A percentile compares a stretch with the other conserved stretches of the same genome.
These are phyloP conservation scores for Saccostrea glomerata DNA, from an alignment of 1,140 invertebrate species.

Conservation along the genomic window DNA sequence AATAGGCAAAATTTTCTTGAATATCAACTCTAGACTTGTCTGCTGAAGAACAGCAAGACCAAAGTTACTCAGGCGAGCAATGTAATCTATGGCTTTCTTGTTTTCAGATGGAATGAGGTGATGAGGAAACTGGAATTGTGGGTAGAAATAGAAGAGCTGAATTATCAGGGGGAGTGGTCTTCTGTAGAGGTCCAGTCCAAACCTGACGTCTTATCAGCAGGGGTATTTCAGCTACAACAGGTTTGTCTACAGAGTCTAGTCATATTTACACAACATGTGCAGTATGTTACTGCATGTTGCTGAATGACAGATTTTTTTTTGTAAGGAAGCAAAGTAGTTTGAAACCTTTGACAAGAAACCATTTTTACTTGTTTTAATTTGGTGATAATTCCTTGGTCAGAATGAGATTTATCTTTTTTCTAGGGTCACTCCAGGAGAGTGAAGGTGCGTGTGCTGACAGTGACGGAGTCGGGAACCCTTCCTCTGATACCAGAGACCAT, in stretches of 20 bases:
- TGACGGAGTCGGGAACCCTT: slow-evolving; percentile 94
- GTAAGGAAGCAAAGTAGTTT: too few species aligned
- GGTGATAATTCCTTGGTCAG: too few species aligned
- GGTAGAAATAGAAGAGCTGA: slow-evolving; percentile 93
- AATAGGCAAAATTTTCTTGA: too few species aligned
- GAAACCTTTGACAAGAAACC: too few species aligned
- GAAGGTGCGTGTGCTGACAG: slow-evolving; percentile 89
- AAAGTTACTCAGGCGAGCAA: too few species aligned
- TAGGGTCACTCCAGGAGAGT: slow-evolving; percentile 82
- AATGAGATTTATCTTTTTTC: slow-evolving; percentile 5
- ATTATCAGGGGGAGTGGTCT: slow-evolving; percentile 92
- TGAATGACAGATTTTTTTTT: too few species aligned
- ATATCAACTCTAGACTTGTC: too few species aligned
- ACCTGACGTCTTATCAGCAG: slow-evolving; percentile 87
- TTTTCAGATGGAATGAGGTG: slow-evolving; percentile 92
- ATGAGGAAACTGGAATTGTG: slow-evolving; percentile 96
- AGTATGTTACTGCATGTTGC: too few species aligned
- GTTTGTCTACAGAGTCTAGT: slow-evolving; percentile 74
- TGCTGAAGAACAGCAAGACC: too few species aligned
- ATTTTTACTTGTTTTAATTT: too few species aligned
- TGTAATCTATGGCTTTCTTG: background rate
- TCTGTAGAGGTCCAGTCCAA: slow-evolving; percentile 91
- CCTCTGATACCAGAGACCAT: slow-evolving; percentile 97
- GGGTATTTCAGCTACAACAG: slow-evolving; percentile 97
- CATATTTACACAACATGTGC: too few species aligned